phyloP scores from a whole-genome alignment of 1,140 invertebrate species.

The Drosophila pachea region DNA sequence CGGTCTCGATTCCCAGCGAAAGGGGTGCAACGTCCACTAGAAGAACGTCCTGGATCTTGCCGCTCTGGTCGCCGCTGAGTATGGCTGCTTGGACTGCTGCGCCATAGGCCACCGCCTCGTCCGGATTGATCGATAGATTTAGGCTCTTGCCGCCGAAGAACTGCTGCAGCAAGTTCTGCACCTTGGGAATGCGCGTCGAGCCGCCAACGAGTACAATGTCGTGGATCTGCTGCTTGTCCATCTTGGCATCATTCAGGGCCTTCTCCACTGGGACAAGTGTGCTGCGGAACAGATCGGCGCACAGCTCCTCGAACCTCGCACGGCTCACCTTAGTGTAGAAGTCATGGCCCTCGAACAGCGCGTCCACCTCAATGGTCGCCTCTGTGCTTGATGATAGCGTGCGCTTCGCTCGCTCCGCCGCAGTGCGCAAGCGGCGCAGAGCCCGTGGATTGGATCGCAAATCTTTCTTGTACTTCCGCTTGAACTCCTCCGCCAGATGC shows the following conservation, averaged over 20 bases:
- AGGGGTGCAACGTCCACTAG: slow-evolving; percentile 82
- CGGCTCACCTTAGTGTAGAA: slow-evolving; percentile 92
- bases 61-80: slow-evolving; percentile 84
- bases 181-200: slow-evolving; percentile 84
- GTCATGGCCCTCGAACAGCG: slow-evolving; percentile 87
- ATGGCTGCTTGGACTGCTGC: slow-evolving; percentile 89
- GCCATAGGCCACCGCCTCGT: slow-evolving; percentile 88
- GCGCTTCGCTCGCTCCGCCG: slow-evolving; percentile 86
- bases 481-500: slow-evolving; percentile 88
- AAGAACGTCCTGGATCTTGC: slow-evolving; percentile 86
- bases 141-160: slow-evolving; percentile 84
- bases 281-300: slow-evolving; percentile 87
- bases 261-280: slow-evolving; percentile 87
- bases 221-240: slow-evolving; percentile 85
- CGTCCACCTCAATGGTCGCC: slow-evolving; percentile 87
- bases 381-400: slow-evolving; percentile 84
- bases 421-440: slow-evolving; percentile 86
- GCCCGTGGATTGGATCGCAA: slow-evolving; percentile 87
- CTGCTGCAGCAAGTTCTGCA: slow-evolving; percentile 83
- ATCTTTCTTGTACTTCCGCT: slow-evolving; percentile 91
- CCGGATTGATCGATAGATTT: slow-evolving; percentile 88
- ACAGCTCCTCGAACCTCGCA: slow-evolving; percentile 92
- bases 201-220: slow-evolving; percentile 84
- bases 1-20: slow-evolving; percentile 82
- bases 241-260: slow-evolving; percentile 86